A percentile compares a stretch with the other conserved stretches of the same genome.
Conservation (phyloP, 1,140 invertebrate genomes). For the Zelostemma sp. region DNA sequence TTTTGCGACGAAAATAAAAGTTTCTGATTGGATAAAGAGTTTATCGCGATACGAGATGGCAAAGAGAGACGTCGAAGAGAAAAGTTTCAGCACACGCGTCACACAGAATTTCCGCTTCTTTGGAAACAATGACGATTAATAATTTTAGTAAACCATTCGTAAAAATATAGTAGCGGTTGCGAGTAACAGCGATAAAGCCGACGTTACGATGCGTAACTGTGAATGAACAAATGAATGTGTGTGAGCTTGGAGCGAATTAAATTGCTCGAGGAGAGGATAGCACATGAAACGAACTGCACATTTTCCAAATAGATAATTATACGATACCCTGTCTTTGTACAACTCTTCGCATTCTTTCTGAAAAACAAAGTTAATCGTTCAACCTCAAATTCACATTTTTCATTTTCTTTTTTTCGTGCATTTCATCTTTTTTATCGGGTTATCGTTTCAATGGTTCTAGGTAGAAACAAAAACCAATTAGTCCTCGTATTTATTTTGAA, state of each 20-base stretch:
- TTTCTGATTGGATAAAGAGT: no score
- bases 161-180: slow-evolving; percentile 46
- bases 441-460: neutral
- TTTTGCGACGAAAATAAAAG: neutral
- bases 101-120: neutral
- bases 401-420: slow-evolving; percentile 12
- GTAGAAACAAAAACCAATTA: slow-evolving; percentile 3
- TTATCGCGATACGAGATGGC: no score
- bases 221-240: slow-evolving; percentile 52
- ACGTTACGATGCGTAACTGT: slow-evolving; percentile 20
- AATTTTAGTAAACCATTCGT: slow-evolving; percentile 20
- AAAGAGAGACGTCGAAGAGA: no score
- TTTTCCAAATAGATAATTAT: slow-evolving; percentile 72
- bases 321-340: slow-evolving; percentile 86
- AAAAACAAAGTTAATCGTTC: slow-evolving; percentile 74
- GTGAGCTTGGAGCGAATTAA: slow-evolving; percentile 57
- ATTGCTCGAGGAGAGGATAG: slow-evolving; percentile 62
- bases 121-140: slow-evolving; percentile 7
- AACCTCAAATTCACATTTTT: slow-evolving; percentile 46
- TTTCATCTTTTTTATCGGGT: slow-evolving; percentile 1
- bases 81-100: neutral
- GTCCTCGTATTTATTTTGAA: no score
- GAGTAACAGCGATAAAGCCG: slow-evolving; percentile 61
- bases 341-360: slow-evolving; percentile 85
- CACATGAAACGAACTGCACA: slow-evolving; percentile 70